Percentiles rank a stretch among this genome's conserved stretches.
These are phyloP conservation scores for Falcaria lacertinaria DNA, from an alignment of 2,888 invertebrate species.

Conservation along the genomic window DNA sequence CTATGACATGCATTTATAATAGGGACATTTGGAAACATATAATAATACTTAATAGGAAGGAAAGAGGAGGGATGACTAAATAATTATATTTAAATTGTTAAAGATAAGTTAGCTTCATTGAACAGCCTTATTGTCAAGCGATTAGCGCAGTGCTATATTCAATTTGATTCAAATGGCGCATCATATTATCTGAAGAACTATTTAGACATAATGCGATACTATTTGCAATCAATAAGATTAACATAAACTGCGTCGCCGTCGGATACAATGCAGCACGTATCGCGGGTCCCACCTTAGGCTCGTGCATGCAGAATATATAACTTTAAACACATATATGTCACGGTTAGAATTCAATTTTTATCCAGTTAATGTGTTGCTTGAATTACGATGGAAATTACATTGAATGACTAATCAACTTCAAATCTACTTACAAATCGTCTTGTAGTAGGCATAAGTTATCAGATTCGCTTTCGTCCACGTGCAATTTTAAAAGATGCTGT, in stretches of 20 bases:
- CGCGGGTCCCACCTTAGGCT: conserved; percentile 26
- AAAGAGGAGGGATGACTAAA: too few relatives aligned
- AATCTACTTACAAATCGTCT: too few relatives aligned
- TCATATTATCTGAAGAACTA: conserved; percentile 42
- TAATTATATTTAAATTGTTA: too few relatives aligned
- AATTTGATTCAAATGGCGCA: conserved; percentile 21
- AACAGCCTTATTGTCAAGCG: background rate
- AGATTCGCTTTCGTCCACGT: too few relatives aligned
- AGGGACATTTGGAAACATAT: too few relatives aligned
- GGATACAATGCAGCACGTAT: conserved; percentile 31
- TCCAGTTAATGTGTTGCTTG: background rate
- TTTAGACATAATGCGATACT: conserved; percentile 48
- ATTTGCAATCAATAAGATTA: conserved; percentile 75
- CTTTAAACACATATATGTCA: conserved; percentile 21
- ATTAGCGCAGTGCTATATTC: conserved; percentile 5
- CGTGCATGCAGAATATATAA: conserved; percentile 40
- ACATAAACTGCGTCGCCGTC: conserved; percentile 55
- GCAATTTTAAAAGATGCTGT: too few relatives aligned
- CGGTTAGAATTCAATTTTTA: conserved; percentile 15
- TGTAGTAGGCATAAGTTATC: too few relatives aligned
- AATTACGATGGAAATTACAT: too few relatives aligned
- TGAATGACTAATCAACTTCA: too few relatives aligned
- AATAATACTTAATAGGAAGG: too few relatives aligned
- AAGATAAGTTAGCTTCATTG: too few relatives aligned
- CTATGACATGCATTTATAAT: too few relatives aligned